These are phyloP conservation scores for Rousettus leschenaultii DNA, from an alignment of 2,113 vertebrate genomes.

Conservation along the genomic window DNA sequence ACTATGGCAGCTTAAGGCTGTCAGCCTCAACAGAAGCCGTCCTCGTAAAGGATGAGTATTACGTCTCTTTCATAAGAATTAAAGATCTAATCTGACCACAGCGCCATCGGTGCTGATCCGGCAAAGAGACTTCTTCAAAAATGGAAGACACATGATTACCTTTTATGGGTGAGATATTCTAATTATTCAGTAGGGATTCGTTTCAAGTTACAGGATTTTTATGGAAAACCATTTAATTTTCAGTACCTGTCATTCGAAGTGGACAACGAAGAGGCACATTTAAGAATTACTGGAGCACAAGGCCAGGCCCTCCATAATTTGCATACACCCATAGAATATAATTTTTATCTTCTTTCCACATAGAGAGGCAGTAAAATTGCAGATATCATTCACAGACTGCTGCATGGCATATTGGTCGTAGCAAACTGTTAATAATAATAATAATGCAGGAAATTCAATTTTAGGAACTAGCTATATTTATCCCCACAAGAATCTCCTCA, in stretches of 20 bases:
- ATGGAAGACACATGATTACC: constrained; percentile 73
- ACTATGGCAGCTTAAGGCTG: background rate
- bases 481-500: constrained; percentile 36
- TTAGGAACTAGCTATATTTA: constrained; percentile 60
- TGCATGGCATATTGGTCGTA: constrained; percentile 26
- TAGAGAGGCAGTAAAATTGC: constrained; percentile 60
- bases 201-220: constrained; percentile 81
- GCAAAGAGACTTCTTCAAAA: constrained; percentile 63
- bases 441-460: constrained; percentile 54
- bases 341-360: constrained; percentile 75
- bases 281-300: constrained; percentile 75
- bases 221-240: constrained; percentile 83
- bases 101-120: constrained; percentile 30
- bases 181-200: constrained; percentile 80
- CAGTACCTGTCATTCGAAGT: constrained; percentile 77
- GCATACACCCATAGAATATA: constrained; percentile 66
- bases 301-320: constrained; percentile 68
- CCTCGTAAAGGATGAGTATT: background rate
- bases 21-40: background rate
- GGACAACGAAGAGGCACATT: constrained; percentile 71
- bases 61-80: constrained; percentile 51
- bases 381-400: constrained; percentile 49
- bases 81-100: constrained; percentile 60
- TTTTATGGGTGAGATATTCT: constrained; percentile 80
- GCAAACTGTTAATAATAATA: constrained; percentile 65